Base-by-base conservation (phyloP, 2,888 invertebrate genomes). In the Eilema sororculum region DNA sequence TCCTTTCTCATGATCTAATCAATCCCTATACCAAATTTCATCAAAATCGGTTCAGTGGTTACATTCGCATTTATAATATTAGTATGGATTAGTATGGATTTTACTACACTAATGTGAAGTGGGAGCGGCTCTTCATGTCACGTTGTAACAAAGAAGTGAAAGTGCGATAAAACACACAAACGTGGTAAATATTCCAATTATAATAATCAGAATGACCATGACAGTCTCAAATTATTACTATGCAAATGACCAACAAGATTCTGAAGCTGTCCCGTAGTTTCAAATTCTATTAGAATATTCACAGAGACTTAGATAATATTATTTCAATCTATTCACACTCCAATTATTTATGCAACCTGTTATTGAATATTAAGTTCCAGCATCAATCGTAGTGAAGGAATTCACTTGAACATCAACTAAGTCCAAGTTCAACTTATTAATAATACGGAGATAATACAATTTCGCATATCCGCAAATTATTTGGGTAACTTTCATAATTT, bases 401-500 rank as follows among this genome's bases (percentile, higher is more conserved):
- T 72, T 60, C 9, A 10, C 13, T 28, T 62, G 20, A 65, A 64
- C n/a, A 41, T 22, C 57, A 65, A 71, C 24, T 37, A 20, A 65
- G 12, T 10, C 25, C 25, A 65, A 65, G 46, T 67, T 62, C 28
- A 64, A 60, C 33, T 71, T 72, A 74, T 69, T 63, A 72, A 41
- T 74, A 69, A 70, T 65, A 71, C 22, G 16, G n/a, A 59, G 63
- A 71, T 67, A 70, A 68, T 68, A 75, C 69, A 73, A 80, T 78
- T 74, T 73, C 69, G 24, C 69, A 71, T 65, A 75, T 75, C 61
- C 59, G 37, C 62, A 63, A 78, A 74, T 75, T 77, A 78, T 72
- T 74, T 72, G 58, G 37, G 59, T 65, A 80, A 78, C 70, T 74
- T 71, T 60, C 58, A 76, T 67, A 74, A 78, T 74, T 73, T 69